A percentile compares a stretch with the other conserved stretches of the same genome.
These are phyloP conservation scores for Carcinoscorpius rotundicauda DNA, from an alignment of 1,140 invertebrate species.

Conservation along the genomic window DNA sequence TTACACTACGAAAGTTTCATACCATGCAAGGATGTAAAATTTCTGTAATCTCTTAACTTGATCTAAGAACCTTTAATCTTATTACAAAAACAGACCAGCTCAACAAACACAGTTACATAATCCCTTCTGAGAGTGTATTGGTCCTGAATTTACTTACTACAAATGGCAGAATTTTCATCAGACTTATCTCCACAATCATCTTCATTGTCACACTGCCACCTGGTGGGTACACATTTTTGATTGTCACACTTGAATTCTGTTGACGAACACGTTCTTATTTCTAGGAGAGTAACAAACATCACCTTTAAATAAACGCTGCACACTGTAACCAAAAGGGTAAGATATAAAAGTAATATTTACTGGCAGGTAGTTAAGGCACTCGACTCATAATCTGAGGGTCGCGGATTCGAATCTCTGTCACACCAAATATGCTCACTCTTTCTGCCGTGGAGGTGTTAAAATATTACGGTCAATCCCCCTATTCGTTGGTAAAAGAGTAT, in stretches of 20 bases:
- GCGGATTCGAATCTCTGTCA: too few species aligned
- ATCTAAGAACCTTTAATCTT: too few species aligned
- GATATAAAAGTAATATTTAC: neutral
- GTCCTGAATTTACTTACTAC: slow-evolving; percentile 27
- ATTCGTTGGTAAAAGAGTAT: too few species aligned
- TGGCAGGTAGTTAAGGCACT: neutral
- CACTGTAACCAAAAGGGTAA: neutral
- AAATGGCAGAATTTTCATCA: slow-evolving; percentile 45
- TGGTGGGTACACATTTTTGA: slow-evolving; percentile 32
- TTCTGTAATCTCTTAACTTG: too few species aligned
- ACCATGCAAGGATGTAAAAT: too few species aligned
- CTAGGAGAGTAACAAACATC: slow-evolving; percentile 13
- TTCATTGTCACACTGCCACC: slow-evolving; percentile 32
- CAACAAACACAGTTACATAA: too few species aligned
- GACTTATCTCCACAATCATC: slow-evolving; percentile 35
- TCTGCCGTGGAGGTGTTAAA: neutral
- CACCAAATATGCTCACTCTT: neutral
- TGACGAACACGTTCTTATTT: slow-evolving; percentile 20
- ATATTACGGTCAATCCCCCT: neutral
- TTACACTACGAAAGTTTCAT: too few species aligned
- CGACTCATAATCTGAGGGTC: too few species aligned
- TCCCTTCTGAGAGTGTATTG: too few species aligned
- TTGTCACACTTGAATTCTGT: slow-evolving; percentile 33
- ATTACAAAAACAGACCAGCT: too few species aligned
- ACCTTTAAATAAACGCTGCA: neutral